Evolutionary conservation across 2,113 vertebrate species (phyloP).

Genomic region (Rhinolophus ferrumequinum): DNA sequence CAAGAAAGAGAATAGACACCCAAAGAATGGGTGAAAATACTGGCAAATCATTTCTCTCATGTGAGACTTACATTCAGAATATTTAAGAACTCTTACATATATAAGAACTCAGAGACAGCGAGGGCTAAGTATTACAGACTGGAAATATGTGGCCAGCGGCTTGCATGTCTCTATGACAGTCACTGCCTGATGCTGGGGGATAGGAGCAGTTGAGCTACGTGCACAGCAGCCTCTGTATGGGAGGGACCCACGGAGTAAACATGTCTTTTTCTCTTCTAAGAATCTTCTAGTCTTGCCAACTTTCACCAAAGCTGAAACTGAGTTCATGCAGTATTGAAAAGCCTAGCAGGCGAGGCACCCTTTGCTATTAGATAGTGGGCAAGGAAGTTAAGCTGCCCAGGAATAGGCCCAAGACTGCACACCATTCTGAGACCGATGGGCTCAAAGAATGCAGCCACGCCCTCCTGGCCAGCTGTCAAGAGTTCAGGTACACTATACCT

Average conservation of each 20-base stretch:
- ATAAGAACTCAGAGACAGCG: neutral
- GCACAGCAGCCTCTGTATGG: neutral
- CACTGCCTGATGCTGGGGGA: neutral
- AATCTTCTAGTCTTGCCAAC: neutral
- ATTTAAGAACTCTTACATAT: neutral
- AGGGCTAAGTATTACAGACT: neutral
- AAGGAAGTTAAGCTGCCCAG: neutral
- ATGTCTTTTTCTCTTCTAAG: neutral
- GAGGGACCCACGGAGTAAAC: neutral
- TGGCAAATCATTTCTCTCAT: neutral
- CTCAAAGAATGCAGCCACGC: neutral
- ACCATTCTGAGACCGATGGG: neutral
- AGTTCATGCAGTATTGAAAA: neutral
- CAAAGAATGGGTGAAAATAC: neutral
- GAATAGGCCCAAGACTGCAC: neutral
- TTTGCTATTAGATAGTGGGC: neutral
- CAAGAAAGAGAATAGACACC: neutral
- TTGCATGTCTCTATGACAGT: neutral
- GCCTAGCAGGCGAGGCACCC: neutral
- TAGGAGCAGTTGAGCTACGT: neutral
- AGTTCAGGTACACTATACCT: neutral
- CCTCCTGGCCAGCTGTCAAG: neutral
- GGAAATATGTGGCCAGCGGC: neutral
- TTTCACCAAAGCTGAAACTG: neutral
- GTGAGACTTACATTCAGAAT: neutral